A percentile compares a stretch with the other conserved stretches of the same genome.
Evolutionary conservation across 2,113 vertebrate species (phyloP).

Genomic region (Chamaea fasciata): DNA sequence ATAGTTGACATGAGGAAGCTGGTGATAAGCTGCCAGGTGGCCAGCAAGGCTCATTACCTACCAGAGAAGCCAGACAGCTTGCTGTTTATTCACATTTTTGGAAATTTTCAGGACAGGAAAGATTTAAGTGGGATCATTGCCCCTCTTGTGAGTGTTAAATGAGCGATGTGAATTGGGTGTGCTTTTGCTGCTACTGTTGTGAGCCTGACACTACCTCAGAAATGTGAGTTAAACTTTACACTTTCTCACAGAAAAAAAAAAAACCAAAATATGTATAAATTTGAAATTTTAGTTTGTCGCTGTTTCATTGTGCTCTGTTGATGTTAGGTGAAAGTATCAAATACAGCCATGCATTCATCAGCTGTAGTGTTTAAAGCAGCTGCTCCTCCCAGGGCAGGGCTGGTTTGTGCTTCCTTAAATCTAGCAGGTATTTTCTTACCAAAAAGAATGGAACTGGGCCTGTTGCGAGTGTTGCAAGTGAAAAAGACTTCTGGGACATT

Average conservation of each 20-base stretch:
- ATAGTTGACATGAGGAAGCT: not conserved
- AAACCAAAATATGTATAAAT: not conserved
- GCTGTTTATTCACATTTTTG: not conserved
- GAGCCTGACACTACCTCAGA: not conserved
- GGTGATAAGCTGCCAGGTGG: not conserved
- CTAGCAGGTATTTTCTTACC: not conserved
- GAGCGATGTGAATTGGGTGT: fast-evolving
- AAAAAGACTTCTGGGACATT: not conserved
- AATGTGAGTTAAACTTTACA: not conserved
- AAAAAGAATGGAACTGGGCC: not conserved
- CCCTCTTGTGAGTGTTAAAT: fast-evolving
- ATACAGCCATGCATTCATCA: fast-evolving
- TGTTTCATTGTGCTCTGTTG: not conserved
- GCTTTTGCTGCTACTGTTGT: not conserved
- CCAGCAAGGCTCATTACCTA: not conserved
- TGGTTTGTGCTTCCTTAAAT: not conserved
- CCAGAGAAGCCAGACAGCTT: not conserved
- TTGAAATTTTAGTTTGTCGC: not conserved
- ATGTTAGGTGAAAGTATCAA: not conserved
- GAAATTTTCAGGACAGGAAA: not conserved
- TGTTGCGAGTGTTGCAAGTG: not conserved
- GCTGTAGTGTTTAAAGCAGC: not conserved
- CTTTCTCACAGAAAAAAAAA: not conserved
- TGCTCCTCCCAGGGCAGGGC: not conserved
- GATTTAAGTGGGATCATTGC: not conserved